Percentiles rank a stretch among this genome's conserved stretches.
phyloP scores from a whole-genome alignment of 2,113 vertebrate genomes.

The Hassar affinis region DNA sequence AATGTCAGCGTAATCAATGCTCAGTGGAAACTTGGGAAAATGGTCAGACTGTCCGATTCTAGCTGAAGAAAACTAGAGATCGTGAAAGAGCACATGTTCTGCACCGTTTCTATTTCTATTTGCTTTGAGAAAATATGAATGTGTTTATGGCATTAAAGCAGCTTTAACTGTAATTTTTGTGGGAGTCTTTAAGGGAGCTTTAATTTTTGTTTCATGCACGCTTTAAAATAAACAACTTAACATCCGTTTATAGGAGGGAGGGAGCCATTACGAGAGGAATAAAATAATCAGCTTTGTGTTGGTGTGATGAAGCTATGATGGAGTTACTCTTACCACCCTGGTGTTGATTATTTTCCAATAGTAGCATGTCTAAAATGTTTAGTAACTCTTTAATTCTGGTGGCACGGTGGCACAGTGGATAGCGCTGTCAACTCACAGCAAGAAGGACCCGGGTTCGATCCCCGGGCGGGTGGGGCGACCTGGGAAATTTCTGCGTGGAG shows the following conservation, averaged over 20 bases:
- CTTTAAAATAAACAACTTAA: not conserved
- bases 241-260: not conserved
- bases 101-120: not conserved
- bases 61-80: not conserved
- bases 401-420: no score
- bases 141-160: no score
- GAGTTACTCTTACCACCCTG: not conserved
- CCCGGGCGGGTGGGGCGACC: no score
- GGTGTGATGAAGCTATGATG: not conserved
- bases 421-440: no score
- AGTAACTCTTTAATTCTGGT: not conserved
- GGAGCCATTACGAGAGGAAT: no score
- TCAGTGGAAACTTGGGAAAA: not conserved
- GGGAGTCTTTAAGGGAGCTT: no score
- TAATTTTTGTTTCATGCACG: not conserved
- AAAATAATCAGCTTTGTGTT: not conserved
- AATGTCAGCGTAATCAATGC: no score
- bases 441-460: no score
- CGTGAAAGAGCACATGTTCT: not conserved
- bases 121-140: not conserved
- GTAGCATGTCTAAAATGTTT: not conserved
- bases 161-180: no score
- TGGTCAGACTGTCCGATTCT: not conserved
- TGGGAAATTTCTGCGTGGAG: no score
- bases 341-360: not conserved